phyloP scores from a whole-genome alignment of 1,140 invertebrate species.

The Phocides pigmalion region DNA sequence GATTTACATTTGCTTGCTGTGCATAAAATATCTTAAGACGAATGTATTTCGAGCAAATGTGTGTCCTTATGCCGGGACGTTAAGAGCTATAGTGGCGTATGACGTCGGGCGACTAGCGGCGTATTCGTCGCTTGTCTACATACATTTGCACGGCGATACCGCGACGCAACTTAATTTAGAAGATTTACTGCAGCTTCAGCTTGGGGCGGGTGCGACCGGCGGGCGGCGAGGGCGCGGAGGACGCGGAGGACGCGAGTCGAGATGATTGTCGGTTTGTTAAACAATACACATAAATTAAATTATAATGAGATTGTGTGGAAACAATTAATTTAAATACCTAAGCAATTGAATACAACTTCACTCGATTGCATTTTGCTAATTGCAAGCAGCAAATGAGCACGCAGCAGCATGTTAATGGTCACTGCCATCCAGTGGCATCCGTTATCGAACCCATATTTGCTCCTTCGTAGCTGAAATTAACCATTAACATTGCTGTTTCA shows the following conservation, averaged over 20 bases:
- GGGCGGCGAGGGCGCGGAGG: too few species aligned
- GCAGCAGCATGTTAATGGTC: too few species aligned
- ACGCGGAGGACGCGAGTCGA: background rate
- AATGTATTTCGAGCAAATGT: background rate
- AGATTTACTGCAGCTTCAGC: slow-evolving; percentile 47
- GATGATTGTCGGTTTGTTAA: slow-evolving; percentile 20
- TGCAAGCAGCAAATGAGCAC: too few species aligned
- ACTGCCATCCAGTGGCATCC: too few species aligned
- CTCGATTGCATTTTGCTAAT: background rate
- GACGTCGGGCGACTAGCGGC: slow-evolving; percentile 20
- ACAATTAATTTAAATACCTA: background rate
- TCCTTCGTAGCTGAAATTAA: too few species aligned
- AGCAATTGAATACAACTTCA: background rate
- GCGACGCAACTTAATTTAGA: slow-evolving; percentile 49
- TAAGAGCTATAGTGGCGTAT: slow-evolving; percentile 16
- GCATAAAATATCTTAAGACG: slow-evolving; percentile 20
- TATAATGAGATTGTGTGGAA: background rate
- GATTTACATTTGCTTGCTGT: slow-evolving; percentile 1
- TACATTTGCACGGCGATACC: slow-evolving; percentile 53
- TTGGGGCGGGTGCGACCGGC: background rate
- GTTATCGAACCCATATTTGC: too few species aligned
- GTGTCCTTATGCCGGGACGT: slow-evolving; percentile 10
- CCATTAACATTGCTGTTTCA: too few species aligned
- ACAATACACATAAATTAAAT: slow-evolving; percentile 30
- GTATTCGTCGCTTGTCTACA: slow-evolving; percentile 45